Evolutionary conservation across 2,797 vertebrate genomes (phyloP), one percentile per base, ranked within the genome.

Genomic region (Spea hammondii): DNA sequence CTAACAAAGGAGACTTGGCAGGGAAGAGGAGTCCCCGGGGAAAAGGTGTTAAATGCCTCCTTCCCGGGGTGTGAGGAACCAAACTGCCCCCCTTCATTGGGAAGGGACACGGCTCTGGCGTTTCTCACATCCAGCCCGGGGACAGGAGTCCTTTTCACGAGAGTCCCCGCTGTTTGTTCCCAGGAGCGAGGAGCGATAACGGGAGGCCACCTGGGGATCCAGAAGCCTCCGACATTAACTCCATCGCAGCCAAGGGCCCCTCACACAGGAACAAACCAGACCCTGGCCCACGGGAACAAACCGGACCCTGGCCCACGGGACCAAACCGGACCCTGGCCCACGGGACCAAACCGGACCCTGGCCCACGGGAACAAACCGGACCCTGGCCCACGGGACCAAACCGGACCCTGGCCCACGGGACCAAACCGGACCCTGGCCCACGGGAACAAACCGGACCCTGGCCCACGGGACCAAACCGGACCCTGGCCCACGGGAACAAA

Each of bases 31-130:
- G 65, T 82, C 77, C 79, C 79, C 79, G 77, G 74, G 75, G 79
- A 65, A 69, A 65, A 82, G 79, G 79, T 81, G 79, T 64, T 51
- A 77, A 77, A 65, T 77, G 79, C 68, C 72, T 62, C 57, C 13
- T 11, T 49, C 79, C 71, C 79, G 50, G 53, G 74, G 69, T 65
- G 73, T 81, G 79, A 81, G 79, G 68, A 80, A 75, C n/a, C 55
- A 59, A 50, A n/a, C 14, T 11, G 59, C 53, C 57, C 69, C 74
- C 73, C 73, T 53, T 77, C 74, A 77, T 69, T 81, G 77, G 74
- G 79, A 81, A 72, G 79, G 60, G 13, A 48, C 53, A 44, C 49
- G 65, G 64, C 59, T 65, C 53, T 45, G 68, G 47, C 44, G 50
- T 51, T 60, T 76, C 47, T 77, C 74, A 51, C 74, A 57, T 53